Conservation (phyloP, 2,888 invertebrate genomes). For the Plebejus argus region DNA sequence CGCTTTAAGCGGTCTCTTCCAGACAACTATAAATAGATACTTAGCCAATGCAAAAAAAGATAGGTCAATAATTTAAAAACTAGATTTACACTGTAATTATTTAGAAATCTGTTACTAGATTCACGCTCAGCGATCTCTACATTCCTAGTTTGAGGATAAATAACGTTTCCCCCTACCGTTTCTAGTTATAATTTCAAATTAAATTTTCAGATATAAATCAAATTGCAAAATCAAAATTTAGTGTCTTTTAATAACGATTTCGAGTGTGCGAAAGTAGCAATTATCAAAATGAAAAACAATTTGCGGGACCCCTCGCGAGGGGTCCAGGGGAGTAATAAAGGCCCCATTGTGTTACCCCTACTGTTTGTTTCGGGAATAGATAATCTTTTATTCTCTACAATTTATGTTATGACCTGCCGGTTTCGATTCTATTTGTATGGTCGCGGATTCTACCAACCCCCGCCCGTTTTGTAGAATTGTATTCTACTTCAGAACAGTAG, state of each 20-base stretch:
- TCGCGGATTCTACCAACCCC: not conserved
- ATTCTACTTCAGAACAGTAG: no score
- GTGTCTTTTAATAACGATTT: slow-evolving; percentile 17
- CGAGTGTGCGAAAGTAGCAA: slow-evolving; percentile 26
- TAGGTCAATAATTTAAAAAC: no score
- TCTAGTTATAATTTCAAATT: not conserved
- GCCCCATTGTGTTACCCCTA: slow-evolving; percentile 70
- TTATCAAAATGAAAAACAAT: slow-evolving; percentile 30
- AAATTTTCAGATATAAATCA: not conserved
- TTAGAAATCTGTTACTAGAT: no score
- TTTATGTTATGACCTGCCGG: slow-evolving; percentile 57
- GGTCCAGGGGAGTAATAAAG: slow-evolving; percentile 61
- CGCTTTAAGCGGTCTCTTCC: no score
- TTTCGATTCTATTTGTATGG: slow-evolving; percentile 1
- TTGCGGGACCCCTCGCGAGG: slow-evolving; percentile 44
- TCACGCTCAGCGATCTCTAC: no score
- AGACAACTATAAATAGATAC: no score
- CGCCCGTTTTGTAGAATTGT: not conserved
- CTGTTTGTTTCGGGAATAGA: slow-evolving; percentile 72
- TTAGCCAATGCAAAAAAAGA: no score
- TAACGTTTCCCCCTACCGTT: no score
- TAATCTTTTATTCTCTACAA: slow-evolving; percentile 76
- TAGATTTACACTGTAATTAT: no score
- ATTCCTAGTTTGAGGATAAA: no score
- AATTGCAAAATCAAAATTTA: slow-evolving; percentile 18